Evolutionary conservation across 2,113 vertebrate species (phyloP), one percentile per base, ranked within the genome.

Genomic region (Maccullochella peelii): DNA sequence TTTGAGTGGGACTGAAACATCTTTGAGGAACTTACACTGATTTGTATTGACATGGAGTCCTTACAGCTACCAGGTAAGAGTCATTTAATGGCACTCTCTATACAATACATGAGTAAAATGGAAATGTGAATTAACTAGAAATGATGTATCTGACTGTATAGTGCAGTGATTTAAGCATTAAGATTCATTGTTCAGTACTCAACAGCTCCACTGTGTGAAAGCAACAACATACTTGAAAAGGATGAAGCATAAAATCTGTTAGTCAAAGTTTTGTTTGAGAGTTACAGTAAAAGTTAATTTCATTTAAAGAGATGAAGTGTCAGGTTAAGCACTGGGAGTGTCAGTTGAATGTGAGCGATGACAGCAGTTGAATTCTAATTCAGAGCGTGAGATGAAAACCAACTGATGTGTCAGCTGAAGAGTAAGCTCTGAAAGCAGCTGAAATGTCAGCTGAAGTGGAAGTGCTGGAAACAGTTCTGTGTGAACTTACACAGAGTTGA

Each of bases 61-160:
- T 58, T 79, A 14, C 77, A 84, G 55, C 52, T 63, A 20, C 27
- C 70, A 80, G 78, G 89, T 90, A 77, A 79, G 78, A 73, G 16
- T 16, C 4, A 47, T 33, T n/a, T 33, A 30, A 65, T 58, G 38
- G n/a, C 23, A 42, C 23, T 58, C 4, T 54, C 4, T 54, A 18
- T 47, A 15, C 2, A 11, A 15, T 42, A 9, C 21, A n/a, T n/a
- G 2, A 36, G 58, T 9, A 30, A 59, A 30, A 7, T 11, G 21
- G 38, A 23, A 63, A 38, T 21, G 8, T 36, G 33, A 63, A 63
- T 12, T 0, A 6, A 63, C 18, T 11, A 0, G 4, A 58, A 25
- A 72, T 14, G 3, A 18, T 33, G 27, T 14, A 20, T 67, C 63
- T 2, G 16, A 25, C 3, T 33, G 18, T n/a, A 6, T 14, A 5